phyloP scores from a whole-genome alignment of 1,140 invertebrate genomes.

The Neodiprion pinetum region DNA sequence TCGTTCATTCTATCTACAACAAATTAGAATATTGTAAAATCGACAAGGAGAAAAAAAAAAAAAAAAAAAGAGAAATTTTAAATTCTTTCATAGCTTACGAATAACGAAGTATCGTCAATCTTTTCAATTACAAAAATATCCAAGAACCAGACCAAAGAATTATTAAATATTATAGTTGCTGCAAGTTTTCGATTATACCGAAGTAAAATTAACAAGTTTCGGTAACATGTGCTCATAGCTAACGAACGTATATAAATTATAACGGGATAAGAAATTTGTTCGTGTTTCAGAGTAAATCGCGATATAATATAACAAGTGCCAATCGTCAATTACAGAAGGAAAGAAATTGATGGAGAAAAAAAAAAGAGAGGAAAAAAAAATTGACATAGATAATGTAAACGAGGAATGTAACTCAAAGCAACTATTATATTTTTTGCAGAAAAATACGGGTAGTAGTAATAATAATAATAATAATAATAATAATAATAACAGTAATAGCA shows the following conservation, averaged over 20 bases:
- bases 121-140: conserved; percentile 26
- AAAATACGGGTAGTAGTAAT: neutral
- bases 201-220: too few species aligned
- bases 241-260: too few species aligned
- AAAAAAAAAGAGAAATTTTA: conserved; percentile 15
- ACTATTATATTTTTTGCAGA: neutral
- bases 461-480: too few species aligned
- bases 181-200: too few species aligned
- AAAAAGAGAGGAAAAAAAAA: neutral
- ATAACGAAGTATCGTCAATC: conserved; percentile 36
- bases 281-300: too few species aligned
- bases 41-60: conserved; percentile 11
- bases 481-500: neutral
- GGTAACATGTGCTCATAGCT: too few species aligned
- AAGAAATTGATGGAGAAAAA: neutral
- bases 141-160: conserved; percentile 13
- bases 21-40: neutral
- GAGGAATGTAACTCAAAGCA: neutral
- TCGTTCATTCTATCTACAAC: too few species aligned
- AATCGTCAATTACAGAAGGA: too few species aligned
- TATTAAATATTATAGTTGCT: too few species aligned
- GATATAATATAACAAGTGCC: too few species aligned
- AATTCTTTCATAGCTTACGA: conserved; percentile 16
- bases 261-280: too few species aligned
- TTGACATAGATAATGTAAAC: neutral